Evolutionary conservation across 2,888 invertebrate genomes (phyloP), one percentile per base, ranked within the genome.

Genomic region (Chloromyia formosa): DNA sequence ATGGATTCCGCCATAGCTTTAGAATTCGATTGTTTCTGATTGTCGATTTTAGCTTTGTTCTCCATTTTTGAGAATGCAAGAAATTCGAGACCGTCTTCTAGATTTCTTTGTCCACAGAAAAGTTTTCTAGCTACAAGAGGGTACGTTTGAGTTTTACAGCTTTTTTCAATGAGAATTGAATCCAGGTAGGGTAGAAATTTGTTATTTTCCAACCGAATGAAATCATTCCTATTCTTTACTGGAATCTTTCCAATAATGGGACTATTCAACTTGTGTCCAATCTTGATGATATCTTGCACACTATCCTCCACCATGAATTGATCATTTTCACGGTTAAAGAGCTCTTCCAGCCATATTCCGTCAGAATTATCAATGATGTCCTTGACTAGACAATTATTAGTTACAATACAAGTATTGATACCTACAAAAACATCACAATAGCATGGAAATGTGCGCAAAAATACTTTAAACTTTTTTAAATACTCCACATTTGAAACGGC

Each of bases 71-170:
- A 12, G 12, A 9, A 42, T 42, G 42, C 42, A 5, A 35, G 54
- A 3, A 56, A 69, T n/a, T 18, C 54, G 10, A 7, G 1, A 23
- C 45, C n/a, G 9, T 56, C 56, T 0, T 12, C 16, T 9, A 18
- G 1, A 1, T 23, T 14, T 27, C 14, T 18, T n/a, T 35, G 54
- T 3, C 20, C 58, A 12, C 71, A 84, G 78, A 73, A 73, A 1
- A 84, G 76, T 75, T 83, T 83, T 66, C 84, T 84, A 0, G 82
- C 85, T 64, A 84, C 82, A 69, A 85, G 75, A 0, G 85, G 84
- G 75, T 82, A 84, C 75, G 83, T 83, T 66, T 82, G 81, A 58
- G 82, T 82, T 80, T 82, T 80, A 0, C 79, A 78, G 78, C 84
- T 85, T 75, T 84, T 84, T 72, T 84, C 82, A 45, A 84, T 84